Percentiles rank a stretch among this genome's conserved stretches.
Evolutionary conservation across 2,888 invertebrate genomes (phyloP).

Genomic region (Dryadula phaetusa): DNA sequence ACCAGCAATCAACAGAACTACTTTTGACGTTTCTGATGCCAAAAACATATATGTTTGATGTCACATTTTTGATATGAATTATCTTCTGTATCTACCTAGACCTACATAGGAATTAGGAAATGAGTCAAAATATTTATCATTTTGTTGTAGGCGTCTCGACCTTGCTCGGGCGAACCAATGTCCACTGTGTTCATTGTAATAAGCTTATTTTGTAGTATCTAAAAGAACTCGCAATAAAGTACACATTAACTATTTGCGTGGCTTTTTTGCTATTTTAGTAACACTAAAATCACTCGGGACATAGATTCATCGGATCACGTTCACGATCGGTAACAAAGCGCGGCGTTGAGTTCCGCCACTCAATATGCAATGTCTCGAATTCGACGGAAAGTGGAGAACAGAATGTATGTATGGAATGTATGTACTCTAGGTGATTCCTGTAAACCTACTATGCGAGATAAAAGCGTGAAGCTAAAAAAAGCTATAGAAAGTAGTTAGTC

Average conservation of each 20-base stretch:
- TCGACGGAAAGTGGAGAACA: too few relatives aligned
- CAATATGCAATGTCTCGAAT: too few relatives aligned
- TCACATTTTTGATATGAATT: slow-evolving; percentile 36
- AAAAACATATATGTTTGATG: slow-evolving; percentile 37
- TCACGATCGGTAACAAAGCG: too few relatives aligned
- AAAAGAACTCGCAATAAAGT: neutral
- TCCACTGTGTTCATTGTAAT: slow-evolving; percentile 50
- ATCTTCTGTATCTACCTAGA: slow-evolving; percentile 49
- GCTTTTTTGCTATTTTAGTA: neutral
- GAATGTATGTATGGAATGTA: too few relatives aligned
- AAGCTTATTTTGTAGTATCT: slow-evolving; percentile 18
- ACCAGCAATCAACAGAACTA: slow-evolving; percentile 16
- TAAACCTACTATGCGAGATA: too few relatives aligned
- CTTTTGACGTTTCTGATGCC: slow-evolving; percentile 20
- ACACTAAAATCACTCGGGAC: too few relatives aligned
- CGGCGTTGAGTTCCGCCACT: too few relatives aligned
- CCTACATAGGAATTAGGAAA: slow-evolving; percentile 61
- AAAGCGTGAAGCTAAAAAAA: too few relatives aligned
- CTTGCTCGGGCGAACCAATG: slow-evolving; percentile 68
- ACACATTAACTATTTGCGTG: neutral
- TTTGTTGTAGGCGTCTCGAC: slow-evolving; percentile 63
- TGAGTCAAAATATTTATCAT: slow-evolving; percentile 65
- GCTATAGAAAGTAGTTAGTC: too few relatives aligned
- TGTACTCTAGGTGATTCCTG: too few relatives aligned
- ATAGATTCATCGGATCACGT: too few relatives aligned